A percentile compares a stretch with the other conserved stretches of the same genome.
phyloP scores from a whole-genome alignment of 35 echinoderm and acorn worm species.

The Diadema setosum region DNA sequence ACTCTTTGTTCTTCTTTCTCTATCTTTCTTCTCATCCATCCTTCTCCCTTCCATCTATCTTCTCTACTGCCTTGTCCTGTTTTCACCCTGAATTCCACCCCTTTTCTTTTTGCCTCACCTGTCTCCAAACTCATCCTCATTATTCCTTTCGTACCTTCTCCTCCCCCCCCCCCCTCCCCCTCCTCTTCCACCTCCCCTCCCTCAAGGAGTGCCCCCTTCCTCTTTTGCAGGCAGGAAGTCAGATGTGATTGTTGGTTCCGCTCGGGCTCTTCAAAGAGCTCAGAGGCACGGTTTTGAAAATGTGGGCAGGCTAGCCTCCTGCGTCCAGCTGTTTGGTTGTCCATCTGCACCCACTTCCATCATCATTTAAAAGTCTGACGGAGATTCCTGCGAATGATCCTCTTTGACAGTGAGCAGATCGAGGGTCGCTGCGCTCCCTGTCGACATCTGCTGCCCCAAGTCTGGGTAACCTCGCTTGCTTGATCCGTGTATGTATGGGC shows the following conservation, averaged over 20 bases:
- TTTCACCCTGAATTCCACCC: neutral
- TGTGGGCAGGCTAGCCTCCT: neutral
- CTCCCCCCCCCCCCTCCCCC: neutral
- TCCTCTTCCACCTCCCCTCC: neutral
- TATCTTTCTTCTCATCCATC: neutral
- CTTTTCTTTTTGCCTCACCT: neutral
- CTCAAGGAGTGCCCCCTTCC: neutral
- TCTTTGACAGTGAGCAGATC: too few species aligned
- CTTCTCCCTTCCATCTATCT: neutral
- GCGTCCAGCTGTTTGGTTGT: neutral
- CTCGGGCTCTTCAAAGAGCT: neutral
- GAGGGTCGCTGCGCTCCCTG: too few species aligned
- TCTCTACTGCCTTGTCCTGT: neutral
- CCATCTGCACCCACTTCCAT: too few species aligned
- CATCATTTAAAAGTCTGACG: too few species aligned
- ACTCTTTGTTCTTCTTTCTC: neutral
- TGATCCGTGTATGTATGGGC: too few species aligned
- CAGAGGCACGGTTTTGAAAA: neutral
- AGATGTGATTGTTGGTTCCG: constrained; percentile 17
- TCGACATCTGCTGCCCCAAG: too few species aligned
- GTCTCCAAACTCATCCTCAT: neutral
- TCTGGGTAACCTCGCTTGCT: too few species aligned
- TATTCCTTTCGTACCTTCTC: neutral
- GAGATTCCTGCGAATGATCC: too few species aligned
- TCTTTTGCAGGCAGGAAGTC: constrained; percentile 2